phyloP scores from a whole-genome alignment of 2,888 invertebrate species.

The Ischnura elegans region DNA sequence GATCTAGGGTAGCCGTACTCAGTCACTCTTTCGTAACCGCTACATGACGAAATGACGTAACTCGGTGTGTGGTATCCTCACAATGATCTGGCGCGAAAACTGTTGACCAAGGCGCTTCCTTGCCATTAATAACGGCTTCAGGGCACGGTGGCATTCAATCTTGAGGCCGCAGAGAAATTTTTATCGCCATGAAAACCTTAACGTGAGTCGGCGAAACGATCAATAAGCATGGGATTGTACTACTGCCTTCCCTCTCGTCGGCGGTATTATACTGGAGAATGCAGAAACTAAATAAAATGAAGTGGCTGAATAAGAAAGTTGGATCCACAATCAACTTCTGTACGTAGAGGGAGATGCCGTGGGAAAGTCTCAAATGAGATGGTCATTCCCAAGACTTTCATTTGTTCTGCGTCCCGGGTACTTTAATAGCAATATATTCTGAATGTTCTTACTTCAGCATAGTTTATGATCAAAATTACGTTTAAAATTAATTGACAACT shows the following conservation, averaged over 20 bases:
- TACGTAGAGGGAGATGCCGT: background rate
- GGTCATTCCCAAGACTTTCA: too few relatives aligned
- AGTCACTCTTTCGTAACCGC: background rate
- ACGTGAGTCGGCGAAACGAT: conserved; percentile 15
- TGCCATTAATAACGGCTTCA: background rate
- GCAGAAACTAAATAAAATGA: background rate
- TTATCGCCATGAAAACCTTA: background rate
- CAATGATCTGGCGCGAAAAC: background rate
- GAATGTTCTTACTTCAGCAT: too few relatives aligned
- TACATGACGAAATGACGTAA: background rate
- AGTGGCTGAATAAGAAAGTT: background rate
- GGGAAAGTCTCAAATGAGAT: conserved; percentile 13
- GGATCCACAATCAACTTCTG: background rate
- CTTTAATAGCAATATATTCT: too few relatives aligned
- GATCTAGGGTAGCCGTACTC: background rate
- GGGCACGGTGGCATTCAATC: background rate
- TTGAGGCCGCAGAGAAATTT: background rate
- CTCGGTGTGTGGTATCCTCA: background rate
- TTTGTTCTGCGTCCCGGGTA: too few relatives aligned
- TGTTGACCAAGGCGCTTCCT: background rate
- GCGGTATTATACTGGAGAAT: background rate
- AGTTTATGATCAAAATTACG: too few relatives aligned
- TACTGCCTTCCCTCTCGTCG: background rate
- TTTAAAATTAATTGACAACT: too few relatives aligned
- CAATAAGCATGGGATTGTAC: background rate